Evolutionary conservation across 2,113 vertebrate genomes (phyloP), one percentile per base, ranked within the genome.

Genomic region (Noturus placidus): DNA sequence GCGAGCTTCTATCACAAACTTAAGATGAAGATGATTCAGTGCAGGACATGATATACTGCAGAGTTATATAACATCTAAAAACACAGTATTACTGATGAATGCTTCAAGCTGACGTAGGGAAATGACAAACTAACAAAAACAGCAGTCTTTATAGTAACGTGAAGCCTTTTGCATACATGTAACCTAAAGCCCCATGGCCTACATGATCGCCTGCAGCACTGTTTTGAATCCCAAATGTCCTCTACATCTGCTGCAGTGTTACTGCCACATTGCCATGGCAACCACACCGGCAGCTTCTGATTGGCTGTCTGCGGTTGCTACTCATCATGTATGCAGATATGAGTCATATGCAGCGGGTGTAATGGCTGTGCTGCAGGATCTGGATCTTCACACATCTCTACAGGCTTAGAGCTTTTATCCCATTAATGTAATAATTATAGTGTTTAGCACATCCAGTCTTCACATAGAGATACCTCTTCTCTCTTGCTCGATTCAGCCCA

Each of bases 241-340:
- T 85, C 86, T 84, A 86, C 92, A 93, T 93, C 92, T 94, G 93
- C 91, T 93, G 89, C 93, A 86, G 84, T 93, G 91, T 93, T 87
- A 92, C 89, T 89, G 90, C 82, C 87, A 22, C 72, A 89, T 94
- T 90, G 86, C 94, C 92, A 95, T 91, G 83, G 94, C 89, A 93
- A 95, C 94, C 90, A 69, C 87, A 84, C 56, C 61, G 67, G 88
- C 74, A 27, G 52, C 87, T 84, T 86, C 85, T 14, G 89, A 94
- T 93, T 93, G 94, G 94, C 83, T 92, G 85, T 72, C 3, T 0
- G 86, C 61, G 86, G 91, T 91, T 93, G 91, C 85, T 80, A 76
- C 86, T 92, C 90, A 88, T 84, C 56, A 63, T 90, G 90, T 90
- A 92, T 91, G 89, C 92, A 90, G 90, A 93, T 87, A 91, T 93